Base-by-base conservation (phyloP, 1,140 invertebrate species). In the Zaprionus capensis region DNA sequence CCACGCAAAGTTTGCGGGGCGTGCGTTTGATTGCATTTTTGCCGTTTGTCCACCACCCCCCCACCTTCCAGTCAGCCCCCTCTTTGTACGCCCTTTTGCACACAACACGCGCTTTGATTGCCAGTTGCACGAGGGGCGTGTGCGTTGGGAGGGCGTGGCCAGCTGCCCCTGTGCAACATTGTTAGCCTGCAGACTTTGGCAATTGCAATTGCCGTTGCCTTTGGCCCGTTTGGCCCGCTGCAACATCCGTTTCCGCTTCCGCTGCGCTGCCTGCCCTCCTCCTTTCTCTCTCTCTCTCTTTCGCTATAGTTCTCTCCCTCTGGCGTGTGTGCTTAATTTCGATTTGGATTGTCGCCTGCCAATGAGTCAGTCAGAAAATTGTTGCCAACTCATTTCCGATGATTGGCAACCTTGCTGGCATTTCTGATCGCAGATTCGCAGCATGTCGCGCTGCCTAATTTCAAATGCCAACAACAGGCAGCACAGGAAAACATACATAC, bases 1-100 rank as follows among this genome's bases (percentile, higher is more conserved):
- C 81, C 58, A 56, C 3, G 14, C 26, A 57, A 11, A 51, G 55
- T 44, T 31, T 5, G 56, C 65, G 65, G 74, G 74, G 75, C 68
- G 64, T 86, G 82, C 68, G 81, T 85, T 82, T 86, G 79, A 85
- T 85, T 85, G 78, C 79, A 80, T 80, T 83, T 82, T 82, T 81
- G 17, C 9, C 14, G 24, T 28, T 56, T 22, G 17, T n/a, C 20
- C 53, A 15, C 24, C 24, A 7, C 2, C 53, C 11, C 24, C 12
- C 12, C n/a, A n/a, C n/a, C n/a, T n/a, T n/a, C n/a, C n/a, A n/a
- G n/a, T n/a, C n/a, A 2, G 2, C 14, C 1, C 34, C 34, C 17
- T 12, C 20, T 66, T 34, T 34, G 31, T 11, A 34, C 31, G 82
- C 73, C 65, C 57, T 75, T 78, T 81, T 53, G 68, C 46, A 74